These are phyloP conservation scores for Meloidogyne exigua DNA, from an alignment of 1,140 invertebrate genomes.

Conservation along the genomic window DNA sequence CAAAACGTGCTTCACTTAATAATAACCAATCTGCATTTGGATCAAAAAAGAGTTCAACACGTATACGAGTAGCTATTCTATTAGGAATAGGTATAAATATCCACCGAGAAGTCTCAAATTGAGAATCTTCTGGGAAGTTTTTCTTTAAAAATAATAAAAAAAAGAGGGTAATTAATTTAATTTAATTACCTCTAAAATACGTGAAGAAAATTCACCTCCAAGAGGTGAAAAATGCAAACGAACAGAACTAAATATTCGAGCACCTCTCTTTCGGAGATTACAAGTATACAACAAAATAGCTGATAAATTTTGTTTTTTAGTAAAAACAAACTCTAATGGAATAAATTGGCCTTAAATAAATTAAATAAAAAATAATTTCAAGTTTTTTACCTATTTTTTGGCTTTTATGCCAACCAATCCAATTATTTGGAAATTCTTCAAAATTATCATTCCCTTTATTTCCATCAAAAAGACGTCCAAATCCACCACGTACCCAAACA, in stretches of 20 bases:
- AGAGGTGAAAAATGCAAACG: conserved; percentile 28
- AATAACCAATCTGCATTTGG: conserved; percentile 41
- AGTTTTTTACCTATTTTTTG: conserved; percentile 60
- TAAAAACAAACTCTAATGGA: conserved; percentile 76
- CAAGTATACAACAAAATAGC: conserved; percentile 78
- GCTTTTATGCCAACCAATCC: conserved; percentile 77
- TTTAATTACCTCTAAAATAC: conserved; percentile 15
- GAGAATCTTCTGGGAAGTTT: conserved; percentile 31
- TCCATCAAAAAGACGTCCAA: conserved; percentile 85
- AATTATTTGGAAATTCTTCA: conserved; percentile 75
- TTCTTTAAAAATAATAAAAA: conserved; percentile 25
- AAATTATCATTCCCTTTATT: conserved; percentile 77
- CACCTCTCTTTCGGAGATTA: conserved; percentile 65
- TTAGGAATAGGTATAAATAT: conserved; percentile 42
- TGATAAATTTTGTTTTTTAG: conserved; percentile 80
- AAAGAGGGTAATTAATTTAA: neutral
- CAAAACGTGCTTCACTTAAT: conserved; percentile 44
- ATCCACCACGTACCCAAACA: conserved; percentile 73
- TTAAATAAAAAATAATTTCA: conserved; percentile 64
- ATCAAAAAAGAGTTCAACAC: conserved; percentile 39
- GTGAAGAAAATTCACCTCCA: conserved; percentile 12
- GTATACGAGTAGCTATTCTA: conserved; percentile 27
- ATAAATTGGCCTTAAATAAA: conserved; percentile 23
- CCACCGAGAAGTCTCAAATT: conserved; percentile 40
- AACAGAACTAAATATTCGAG: conserved; percentile 28